Base-by-base conservation (phyloP, 2,888 invertebrate species). In the Chaetogeoica ovagalla region DNA sequence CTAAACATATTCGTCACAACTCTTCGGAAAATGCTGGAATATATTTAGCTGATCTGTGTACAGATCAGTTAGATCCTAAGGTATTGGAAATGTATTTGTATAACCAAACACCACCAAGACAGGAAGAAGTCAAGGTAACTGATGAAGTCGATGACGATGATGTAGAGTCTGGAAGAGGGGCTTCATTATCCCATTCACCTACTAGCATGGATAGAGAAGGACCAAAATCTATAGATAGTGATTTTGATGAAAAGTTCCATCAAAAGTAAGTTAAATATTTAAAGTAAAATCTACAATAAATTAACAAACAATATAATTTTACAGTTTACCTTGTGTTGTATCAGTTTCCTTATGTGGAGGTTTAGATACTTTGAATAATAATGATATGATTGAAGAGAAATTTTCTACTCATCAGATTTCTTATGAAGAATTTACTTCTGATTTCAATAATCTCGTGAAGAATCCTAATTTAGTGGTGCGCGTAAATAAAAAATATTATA, bases 151-250 rank as follows among this genome's bases (percentile, higher is more conserved):
- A 85, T 82, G 96, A 97, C 84, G 95, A 95, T 86, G 98, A 98
- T 88, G 93, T 93, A 83, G 97, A 98, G 88, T 97, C 97, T 82
- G 98, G 98, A 83, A 96, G 96, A 87, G 98, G 98, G 63, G 94
- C 96, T 60, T 97, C 97, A 74, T 88, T 98, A 84, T 95, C 97
- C 13, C 96, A 97, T 86, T 97, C 97, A 71, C 95, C 95, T 23
- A 93, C 94, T 85, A 95, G 95, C 82, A 91, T 94, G 82, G 79
- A 79, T 65, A 79, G 63, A 19, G 79, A 79, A 71, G 79, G 71
- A 39, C 71, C 79, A 63, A 79, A 79, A 19, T 79, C 79, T 0
- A 71, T 79, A 39, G 79, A 79, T 71, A 94, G 93, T 11, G 94
- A 94, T 86, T 94, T 93, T 85, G 94, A 95, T 82, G 94, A 94